Percentiles rank a stretch among this genome's conserved stretches.
Conservation (phyloP, 2,888 invertebrate species). For the Parthenolecanium corni region DNA sequence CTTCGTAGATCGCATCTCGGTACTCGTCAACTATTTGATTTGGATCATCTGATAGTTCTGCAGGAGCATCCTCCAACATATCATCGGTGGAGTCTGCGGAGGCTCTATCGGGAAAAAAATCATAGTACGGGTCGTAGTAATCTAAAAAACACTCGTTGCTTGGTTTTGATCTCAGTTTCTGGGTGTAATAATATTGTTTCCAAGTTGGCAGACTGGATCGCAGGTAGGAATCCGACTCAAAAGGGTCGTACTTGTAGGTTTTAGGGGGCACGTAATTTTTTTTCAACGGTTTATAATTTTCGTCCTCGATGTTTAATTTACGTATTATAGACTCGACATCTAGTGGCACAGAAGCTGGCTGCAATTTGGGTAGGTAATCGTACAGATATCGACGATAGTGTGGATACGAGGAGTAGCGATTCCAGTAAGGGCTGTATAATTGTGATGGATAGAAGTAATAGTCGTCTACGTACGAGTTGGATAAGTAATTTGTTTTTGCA, state of each 20-base stretch:
- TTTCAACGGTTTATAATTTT: not conserved
- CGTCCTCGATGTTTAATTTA: not conserved
- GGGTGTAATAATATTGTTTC: conserved; percentile 23
- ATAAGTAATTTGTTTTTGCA: not conserved
- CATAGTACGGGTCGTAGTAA: conserved; percentile 21
- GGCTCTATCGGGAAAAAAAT: conserved; percentile 24
- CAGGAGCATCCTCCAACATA: not conserved
- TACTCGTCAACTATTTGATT: conserved; percentile 10
- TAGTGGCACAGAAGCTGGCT: not conserved
- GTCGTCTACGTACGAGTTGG: not conserved
- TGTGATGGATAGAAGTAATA: not conserved
- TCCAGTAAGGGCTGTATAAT: too few relatives aligned
- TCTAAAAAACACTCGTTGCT: conserved; percentile 15
- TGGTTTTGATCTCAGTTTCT: conserved; percentile 14
- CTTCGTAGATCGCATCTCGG: conserved; percentile 17
- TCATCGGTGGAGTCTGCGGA: conserved; percentile 16
- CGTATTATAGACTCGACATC: conserved; percentile 16
- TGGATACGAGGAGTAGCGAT: not conserved
- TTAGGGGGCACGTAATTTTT: not conserved
- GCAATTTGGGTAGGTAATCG: not conserved
- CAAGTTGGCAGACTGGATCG: conserved; percentile 14
- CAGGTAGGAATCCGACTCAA: conserved; percentile 16
- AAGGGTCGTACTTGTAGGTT: conserved; percentile 8
- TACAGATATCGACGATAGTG: conserved; percentile 12
- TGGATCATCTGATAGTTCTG: not conserved